Base-by-base conservation (phyloP, 2,113 vertebrate genomes). In the Pollachius pollachius region DNA sequence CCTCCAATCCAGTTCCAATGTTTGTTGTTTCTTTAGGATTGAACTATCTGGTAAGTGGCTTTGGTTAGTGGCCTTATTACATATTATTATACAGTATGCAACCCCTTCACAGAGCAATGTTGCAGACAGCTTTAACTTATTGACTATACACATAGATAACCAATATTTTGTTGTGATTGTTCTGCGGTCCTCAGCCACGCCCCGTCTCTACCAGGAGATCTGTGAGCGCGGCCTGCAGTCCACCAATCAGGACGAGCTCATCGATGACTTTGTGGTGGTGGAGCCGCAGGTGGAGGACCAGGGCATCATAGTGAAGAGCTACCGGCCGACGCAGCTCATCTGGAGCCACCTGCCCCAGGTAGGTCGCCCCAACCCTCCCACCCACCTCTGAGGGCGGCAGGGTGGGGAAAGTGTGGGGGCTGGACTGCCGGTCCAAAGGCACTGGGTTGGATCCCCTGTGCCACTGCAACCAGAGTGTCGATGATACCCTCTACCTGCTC, bases 321-420 rank as follows among this genome's bases (percentile, higher is more conserved):
- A 95, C 78, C 91, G 93, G 34, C 94, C 94, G 0, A 89, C 85
- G 0, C 95, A 97, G 71, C 76, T 94, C 41, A 97, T 94, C 69
- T 99, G 97, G 97, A 97, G 97, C 86, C 96, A 98, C 79, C 94
- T 98, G 12, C 96, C 94, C 0, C 94, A 96, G 95, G 97, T 98
- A 75, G 70, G n/a, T 34, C 30, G 6, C 30, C 30, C 4, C 30
- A 2, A 18, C 1, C 15, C 57, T 18, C 57, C 57, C 54, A 57
- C n/a, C 15, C 15, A 57, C 15, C 54, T n/a, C 15, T 2, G 54
- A 15, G 1, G 17, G 54, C 30, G 6, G 30, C 30, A 34, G 30
- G 6, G 30, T 34, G 30, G 30, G 30, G 30, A 34, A 5, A 34
- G 30, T 34, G 30, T 34, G 30, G 30, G 30, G 30, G 30, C 30